These are phyloP conservation scores for Probosciger aterrimus DNA, from an alignment of 2,113 vertebrate genomes.

Conservation along the genomic window DNA sequence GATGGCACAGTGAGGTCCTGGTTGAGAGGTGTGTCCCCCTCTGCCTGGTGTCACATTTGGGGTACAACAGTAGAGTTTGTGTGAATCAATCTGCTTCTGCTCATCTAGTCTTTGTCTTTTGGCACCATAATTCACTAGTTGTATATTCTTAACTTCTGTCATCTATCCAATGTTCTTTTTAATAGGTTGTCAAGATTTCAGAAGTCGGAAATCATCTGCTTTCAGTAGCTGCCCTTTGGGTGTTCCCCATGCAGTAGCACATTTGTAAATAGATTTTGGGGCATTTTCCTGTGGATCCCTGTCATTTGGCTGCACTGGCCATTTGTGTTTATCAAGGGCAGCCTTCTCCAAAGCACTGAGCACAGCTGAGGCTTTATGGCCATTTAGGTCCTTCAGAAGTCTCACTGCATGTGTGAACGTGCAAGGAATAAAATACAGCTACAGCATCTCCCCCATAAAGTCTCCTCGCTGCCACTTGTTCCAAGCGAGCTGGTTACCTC, in stretches of 20 bases:
- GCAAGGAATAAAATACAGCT: not conserved
- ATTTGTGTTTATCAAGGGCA: rapidly evolving
- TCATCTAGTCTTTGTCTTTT: rapidly evolving
- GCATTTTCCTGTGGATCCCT: rapidly evolving
- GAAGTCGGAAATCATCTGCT: not conserved
- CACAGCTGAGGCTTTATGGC: not conserved
- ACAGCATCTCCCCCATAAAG: not conserved
- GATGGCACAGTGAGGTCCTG: rapidly evolving
- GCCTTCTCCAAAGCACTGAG: rapidly evolving
- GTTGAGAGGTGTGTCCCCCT: rapidly evolving
- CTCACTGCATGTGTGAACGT: rapidly evolving
- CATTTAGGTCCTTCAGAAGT: not conserved
- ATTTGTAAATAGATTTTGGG: not conserved
- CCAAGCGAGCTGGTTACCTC: rapidly evolving
- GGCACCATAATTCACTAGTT: rapidly evolving
- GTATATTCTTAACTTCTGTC: rapidly evolving
- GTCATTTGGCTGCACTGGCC: rapidly evolving
- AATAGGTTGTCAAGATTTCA: rapidly evolving
- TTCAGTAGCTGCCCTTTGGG: not conserved
- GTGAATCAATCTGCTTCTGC: not conserved
- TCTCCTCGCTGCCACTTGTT: rapidly evolving
- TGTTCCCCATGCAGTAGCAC: rapidly evolving
- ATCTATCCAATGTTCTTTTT: not conserved
- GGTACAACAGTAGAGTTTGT: rapidly evolving
- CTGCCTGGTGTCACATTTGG: not conserved